A percentile compares a stretch with the other conserved stretches of the same genome.
phyloP scores from a whole-genome alignment of 2,113 vertebrate species.

The Pterocles orientalis region DNA sequence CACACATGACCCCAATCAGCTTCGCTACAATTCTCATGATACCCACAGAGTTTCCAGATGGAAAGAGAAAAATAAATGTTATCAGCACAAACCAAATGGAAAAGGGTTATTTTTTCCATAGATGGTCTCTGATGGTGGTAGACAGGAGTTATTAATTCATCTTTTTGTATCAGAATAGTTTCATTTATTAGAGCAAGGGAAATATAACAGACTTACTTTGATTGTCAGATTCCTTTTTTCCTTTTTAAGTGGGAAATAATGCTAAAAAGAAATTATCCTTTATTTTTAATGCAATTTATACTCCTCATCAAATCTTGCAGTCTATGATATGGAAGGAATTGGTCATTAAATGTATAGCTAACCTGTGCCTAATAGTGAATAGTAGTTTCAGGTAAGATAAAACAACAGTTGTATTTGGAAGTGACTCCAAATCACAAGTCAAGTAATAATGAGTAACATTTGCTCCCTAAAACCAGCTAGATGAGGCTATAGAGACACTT shows the following conservation, averaged over 20 bases:
- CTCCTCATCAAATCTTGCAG: background rate
- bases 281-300: background rate
- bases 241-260: background rate
- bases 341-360: background rate
- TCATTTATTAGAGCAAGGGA: background rate
- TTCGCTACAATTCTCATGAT: slow-evolving; percentile 65
- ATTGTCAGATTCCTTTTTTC: background rate
- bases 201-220: background rate
- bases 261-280: background rate
- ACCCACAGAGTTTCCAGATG: slow-evolving; percentile 66
- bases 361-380: background rate
- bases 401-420: background rate
- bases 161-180: background rate
- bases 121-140: background rate
- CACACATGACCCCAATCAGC: slow-evolving; percentile 71
- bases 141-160: slow-evolving; percentile 9
- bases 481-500: background rate
- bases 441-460: background rate
- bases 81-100: slow-evolving; percentile 52
- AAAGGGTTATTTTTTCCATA: background rate
- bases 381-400: background rate
- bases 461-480: background rate
- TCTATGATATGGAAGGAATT: background rate
- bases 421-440: background rate
- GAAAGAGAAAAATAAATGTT: slow-evolving; percentile 57